A percentile compares a stretch with the other conserved stretches of the same genome.
Evolutionary conservation across 2,797 vertebrate genomes (phyloP).

Genomic region (Artibeus jamaicensis): DNA sequence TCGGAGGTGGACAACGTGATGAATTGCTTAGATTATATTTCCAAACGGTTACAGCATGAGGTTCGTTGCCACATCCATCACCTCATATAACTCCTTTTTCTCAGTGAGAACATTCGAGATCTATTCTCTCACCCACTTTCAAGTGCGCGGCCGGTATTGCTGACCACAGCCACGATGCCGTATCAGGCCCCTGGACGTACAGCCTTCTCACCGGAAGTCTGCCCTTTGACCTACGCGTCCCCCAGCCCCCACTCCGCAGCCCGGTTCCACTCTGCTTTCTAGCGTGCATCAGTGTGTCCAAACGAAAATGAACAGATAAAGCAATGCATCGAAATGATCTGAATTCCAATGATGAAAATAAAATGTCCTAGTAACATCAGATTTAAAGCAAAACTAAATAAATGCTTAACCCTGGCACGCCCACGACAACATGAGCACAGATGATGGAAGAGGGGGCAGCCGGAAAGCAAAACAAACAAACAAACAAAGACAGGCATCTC

Average conservation of each 20-base stretch:
- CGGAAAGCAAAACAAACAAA: background rate
- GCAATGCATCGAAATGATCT: background rate
- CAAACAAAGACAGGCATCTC: accelerated
- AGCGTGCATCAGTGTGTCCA: background rate
- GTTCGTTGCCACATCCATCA: background rate
- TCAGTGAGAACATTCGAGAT: background rate
- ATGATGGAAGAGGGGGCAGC: background rate
- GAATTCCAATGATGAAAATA: background rate
- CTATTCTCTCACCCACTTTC: background rate
- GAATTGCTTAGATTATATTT: background rate
- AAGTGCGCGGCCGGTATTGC: background rate
- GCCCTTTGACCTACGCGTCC: background rate
- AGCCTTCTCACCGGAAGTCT: background rate
- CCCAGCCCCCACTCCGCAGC: background rate
- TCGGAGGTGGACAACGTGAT: background rate
- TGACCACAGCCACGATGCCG: accelerated
- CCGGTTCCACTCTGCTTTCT: background rate
- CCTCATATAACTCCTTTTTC: background rate
- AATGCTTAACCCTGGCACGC: background rate
- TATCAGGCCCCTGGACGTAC: background rate
- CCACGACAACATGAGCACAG: background rate
- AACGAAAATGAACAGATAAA: background rate
- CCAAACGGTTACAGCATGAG: background rate
- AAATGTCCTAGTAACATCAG: background rate
- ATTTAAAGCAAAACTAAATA: background rate